Conservation (phyloP, 2,113 vertebrate species). For the Ivindomyrus marchei region DNA sequence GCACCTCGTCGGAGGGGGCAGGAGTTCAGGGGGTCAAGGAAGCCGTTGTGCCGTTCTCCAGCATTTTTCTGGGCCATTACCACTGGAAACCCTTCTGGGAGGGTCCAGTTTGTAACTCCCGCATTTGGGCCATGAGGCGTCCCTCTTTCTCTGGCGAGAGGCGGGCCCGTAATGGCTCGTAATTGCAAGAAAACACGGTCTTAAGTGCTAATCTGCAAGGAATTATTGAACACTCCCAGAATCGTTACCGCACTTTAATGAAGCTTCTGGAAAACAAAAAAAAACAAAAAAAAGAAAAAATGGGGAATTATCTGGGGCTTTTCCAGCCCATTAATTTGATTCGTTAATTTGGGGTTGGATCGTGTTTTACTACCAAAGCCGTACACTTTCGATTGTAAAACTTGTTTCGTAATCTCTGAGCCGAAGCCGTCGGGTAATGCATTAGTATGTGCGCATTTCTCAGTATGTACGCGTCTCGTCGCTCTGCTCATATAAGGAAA, state of each 20-base stretch:
- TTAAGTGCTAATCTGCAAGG: conserved; percentile 33
- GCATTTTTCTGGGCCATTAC: conserved; percentile 33
- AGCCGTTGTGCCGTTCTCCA: conserved; percentile 23
- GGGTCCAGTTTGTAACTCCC: conserved; percentile 11
- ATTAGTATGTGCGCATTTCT: neutral
- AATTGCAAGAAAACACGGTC: conserved; percentile 44
- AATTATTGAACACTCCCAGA: conserved; percentile 21
- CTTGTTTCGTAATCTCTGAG: neutral
- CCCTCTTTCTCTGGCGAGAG: conserved; percentile 40
- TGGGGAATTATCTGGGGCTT: conserved; percentile 32
- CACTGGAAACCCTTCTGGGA: conserved; percentile 28
- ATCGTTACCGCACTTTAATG: conserved; percentile 27
- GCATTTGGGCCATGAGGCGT: conserved; percentile 34
- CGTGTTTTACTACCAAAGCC: neutral
- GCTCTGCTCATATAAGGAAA: neutral
- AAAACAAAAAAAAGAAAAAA: conserved; percentile 27
- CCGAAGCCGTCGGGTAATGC: neutral
- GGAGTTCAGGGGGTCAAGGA: conserved; percentile 58
- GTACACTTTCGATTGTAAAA: neutral
- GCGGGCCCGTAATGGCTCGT: conserved; percentile 41
- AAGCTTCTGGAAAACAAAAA: conserved; percentile 33
- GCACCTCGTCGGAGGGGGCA: conserved; percentile 49
- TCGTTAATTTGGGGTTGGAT: conserved; percentile 27
- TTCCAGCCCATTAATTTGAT: conserved; percentile 33
- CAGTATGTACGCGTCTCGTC: neutral